phyloP scores from a whole-genome alignment of 2,113 vertebrate species.

The Leptobrachium leishanense region DNA sequence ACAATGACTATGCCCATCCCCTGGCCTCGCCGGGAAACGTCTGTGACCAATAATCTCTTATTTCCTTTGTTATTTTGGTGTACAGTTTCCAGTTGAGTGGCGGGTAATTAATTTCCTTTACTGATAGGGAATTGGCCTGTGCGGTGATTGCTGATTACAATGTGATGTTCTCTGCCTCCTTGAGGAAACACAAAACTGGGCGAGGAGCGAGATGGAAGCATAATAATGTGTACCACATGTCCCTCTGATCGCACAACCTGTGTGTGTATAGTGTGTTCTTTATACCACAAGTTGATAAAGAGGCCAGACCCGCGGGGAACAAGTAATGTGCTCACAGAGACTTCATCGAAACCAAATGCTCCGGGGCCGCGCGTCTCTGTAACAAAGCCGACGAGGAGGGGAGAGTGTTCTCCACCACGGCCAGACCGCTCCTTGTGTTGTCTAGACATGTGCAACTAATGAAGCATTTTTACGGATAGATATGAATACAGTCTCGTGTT shows the following conservation, averaged over 20 bases:
- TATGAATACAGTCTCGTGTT: neutral
- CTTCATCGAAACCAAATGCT: constrained; percentile 45
- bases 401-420: neutral
- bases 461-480: neutral
- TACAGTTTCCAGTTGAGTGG: neutral
- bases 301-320: constrained; percentile 32
- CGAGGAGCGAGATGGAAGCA: neutral
- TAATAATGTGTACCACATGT: constrained; percentile 30
- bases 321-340: neutral
- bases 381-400: neutral
- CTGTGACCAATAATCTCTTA: neutral
- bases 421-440: constrained; percentile 8
- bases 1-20: no score
- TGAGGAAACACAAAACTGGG: neutral
- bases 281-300: constrained; percentile 18
- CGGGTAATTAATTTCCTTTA: neutral
- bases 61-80: neutral
- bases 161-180: neutral
- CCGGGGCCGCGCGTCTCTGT: neutral
- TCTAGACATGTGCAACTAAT: constrained; percentile 36
- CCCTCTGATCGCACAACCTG: constrained; percentile 22
- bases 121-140: constrained; percentile 7
- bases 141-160: constrained; percentile 10
- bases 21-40: neutral
- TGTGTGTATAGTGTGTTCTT: neutral